phyloP scores from a whole-genome alignment of 1,140 invertebrate genomes.

The Amphibalanus amphitrite region DNA sequence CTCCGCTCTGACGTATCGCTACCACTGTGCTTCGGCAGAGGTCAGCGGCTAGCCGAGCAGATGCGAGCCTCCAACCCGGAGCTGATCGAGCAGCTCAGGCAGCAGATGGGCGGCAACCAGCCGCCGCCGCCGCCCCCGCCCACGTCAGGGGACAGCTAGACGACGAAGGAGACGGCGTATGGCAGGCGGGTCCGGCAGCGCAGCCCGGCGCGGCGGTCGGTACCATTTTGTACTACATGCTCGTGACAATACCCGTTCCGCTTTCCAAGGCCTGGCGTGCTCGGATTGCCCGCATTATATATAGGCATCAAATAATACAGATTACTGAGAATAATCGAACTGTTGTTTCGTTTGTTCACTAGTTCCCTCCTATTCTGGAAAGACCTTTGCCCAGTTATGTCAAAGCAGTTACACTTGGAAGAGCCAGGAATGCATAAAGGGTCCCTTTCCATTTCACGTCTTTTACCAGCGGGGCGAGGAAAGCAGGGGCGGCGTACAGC shows the following conservation, averaged over 20 bases:
- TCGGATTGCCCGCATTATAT: neutral
- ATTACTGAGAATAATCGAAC: neutral
- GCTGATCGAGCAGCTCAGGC: slow-evolving; percentile 42
- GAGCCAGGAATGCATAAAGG: too few species aligned
- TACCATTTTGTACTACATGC: neutral
- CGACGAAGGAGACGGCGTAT: neutral
- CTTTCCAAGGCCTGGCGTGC: neutral
- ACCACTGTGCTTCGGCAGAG: slow-evolving; percentile 29
- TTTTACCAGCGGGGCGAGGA: too few species aligned
- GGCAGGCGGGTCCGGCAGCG: too few species aligned
- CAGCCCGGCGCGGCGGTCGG: neutral
- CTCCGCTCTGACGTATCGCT: neutral
- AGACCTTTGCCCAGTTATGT: too few species aligned
- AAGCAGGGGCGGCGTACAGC: too few species aligned
- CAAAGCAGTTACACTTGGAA: too few species aligned
- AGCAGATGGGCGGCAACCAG: slow-evolving; percentile 24
- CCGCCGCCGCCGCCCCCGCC: slow-evolving; percentile 11
- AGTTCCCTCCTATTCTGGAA: too few species aligned
- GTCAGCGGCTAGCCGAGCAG: slow-evolving; percentile 45
- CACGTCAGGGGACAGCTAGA: neutral
- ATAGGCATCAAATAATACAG: neutral
- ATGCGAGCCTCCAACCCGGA: slow-evolving; percentile 48
- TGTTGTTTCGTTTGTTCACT: too few species aligned
- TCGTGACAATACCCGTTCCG: neutral
- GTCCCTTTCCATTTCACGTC: too few species aligned